Conservation (phyloP, 2,888 invertebrate species). For the Suillia variegata region DNA sequence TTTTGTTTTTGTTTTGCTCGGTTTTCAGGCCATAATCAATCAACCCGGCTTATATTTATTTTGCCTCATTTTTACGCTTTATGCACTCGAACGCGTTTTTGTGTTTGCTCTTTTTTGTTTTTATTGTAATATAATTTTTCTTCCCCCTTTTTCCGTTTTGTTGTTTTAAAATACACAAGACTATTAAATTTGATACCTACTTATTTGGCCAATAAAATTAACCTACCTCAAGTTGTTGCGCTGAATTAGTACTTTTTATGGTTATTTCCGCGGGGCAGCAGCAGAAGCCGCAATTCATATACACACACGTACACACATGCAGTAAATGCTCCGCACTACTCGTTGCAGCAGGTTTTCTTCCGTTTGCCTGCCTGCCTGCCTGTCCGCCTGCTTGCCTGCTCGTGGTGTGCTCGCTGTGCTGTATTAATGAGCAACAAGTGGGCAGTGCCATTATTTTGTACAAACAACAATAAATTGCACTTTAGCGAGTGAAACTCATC, state of each 20-base stretch:
- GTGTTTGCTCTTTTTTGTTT: constrained; percentile 11
- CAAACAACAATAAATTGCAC: constrained; percentile 29
- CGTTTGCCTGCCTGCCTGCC: too few species aligned
- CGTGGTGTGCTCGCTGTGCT: neutral
- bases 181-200: constrained; percentile 52
- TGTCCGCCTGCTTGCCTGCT: too few species aligned
- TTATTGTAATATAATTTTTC: too few species aligned
- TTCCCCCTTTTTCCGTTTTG: constrained; percentile 7
- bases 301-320: neutral
- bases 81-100: constrained; percentile 34
- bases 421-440: constrained; percentile 26
- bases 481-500: neutral
- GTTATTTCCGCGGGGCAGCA: neutral
- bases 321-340: neutral
- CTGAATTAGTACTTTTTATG: neutral
- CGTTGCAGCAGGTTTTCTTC: neutral
- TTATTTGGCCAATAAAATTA: constrained; percentile 56
- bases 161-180: constrained; percentile 10
- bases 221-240: constrained; percentile 44
- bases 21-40: neutral
- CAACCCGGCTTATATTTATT: constrained; percentile 42
- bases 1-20: neutral
- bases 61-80: constrained; percentile 47
- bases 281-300: too few species aligned
- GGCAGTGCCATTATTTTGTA: constrained; percentile 31